phyloP scores from a whole-genome alignment of 2,888 invertebrate genomes.

The Chrysolina americana region DNA sequence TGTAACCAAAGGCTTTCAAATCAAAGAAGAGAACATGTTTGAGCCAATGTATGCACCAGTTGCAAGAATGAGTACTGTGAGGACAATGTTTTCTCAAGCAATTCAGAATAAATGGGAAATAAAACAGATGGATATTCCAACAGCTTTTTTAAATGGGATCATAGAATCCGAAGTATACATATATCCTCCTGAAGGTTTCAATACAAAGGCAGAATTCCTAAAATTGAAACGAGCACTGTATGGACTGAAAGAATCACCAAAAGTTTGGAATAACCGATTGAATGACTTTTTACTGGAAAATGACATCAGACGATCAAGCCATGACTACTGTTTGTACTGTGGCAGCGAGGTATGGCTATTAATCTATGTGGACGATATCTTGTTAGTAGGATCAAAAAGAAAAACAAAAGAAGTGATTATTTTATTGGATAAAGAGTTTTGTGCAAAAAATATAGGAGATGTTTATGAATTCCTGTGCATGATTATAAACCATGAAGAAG shows the following conservation, averaged over 20 bases:
- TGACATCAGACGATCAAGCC: too few species aligned
- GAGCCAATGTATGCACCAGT: too few species aligned
- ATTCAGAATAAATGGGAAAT: too few species aligned
- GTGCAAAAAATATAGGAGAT: constrained; percentile 45
- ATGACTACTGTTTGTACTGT: constrained; percentile 33
- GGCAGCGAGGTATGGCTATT: constrained; percentile 34
- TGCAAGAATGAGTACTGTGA: too few species aligned
- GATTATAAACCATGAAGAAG: constrained; percentile 35
- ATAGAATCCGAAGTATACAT: constrained; percentile 46
- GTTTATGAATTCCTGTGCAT: constrained; percentile 43
- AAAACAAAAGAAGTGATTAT: constrained; percentile 26
- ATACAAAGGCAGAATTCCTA: constrained; percentile 26
- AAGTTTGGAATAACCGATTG: constrained; percentile 40
- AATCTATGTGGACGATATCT: constrained; percentile 49
- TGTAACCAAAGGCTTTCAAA: constrained; percentile 46
- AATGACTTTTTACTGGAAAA: constrained; percentile 38
- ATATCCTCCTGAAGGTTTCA: constrained; percentile 37
- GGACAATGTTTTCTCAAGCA: too few species aligned
- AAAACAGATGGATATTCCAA: too few species aligned
- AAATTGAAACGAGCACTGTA: too few species aligned
- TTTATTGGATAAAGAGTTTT: constrained; percentile 38
- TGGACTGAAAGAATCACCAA: too few species aligned
- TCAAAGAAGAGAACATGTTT: constrained; percentile 41
- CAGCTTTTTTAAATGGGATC: too few species aligned
- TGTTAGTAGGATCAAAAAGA: too few species aligned